Percentiles rank a stretch among this genome's conserved stretches.
Conservation (phyloP, 2,888 invertebrate genomes). For the Pemphredon lugubris region DNA sequence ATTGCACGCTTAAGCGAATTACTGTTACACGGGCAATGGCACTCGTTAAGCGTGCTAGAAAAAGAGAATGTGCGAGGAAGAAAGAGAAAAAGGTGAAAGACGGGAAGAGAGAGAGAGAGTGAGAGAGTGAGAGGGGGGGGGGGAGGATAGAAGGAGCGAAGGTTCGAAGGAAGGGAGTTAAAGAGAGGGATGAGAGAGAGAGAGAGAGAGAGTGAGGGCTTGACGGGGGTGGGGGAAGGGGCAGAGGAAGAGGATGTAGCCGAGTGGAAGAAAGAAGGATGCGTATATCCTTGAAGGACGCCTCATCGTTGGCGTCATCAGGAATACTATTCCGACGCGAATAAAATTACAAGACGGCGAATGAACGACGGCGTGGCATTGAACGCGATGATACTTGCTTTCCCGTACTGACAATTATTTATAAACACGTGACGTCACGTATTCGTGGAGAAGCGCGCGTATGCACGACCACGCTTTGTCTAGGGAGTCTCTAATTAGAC, state of each 20-base stretch:
- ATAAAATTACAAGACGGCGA: conserved; percentile 72
- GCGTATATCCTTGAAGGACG: conserved; percentile 66
- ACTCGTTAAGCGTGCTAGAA: conserved; percentile 16
- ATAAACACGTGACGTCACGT: conserved; percentile 65
- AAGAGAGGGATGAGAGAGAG: background rate
- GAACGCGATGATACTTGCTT: conserved; percentile 69
- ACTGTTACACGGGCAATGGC: conserved; percentile 50
- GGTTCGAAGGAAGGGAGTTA: conserved; percentile 30
- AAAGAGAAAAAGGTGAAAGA: background rate
- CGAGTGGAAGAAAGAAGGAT: conserved; percentile 29
- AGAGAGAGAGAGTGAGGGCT: background rate
- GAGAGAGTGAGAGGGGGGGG: background rate
- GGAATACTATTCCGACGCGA: conserved; percentile 64
- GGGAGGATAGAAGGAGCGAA: background rate
- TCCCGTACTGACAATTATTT: conserved; percentile 69
- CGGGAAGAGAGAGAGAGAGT: background rate
- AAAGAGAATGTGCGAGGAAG: background rate
- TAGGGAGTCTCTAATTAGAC: conserved; percentile 54
- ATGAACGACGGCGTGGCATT: conserved; percentile 65
- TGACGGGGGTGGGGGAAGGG: background rate
- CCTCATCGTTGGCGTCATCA: conserved; percentile 63
- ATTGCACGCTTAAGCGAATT: conserved; percentile 51
- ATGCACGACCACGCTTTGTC: conserved; percentile 44
- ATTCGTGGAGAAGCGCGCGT: conserved; percentile 29
- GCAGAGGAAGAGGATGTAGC: conserved; percentile 1